phyloP scores from a whole-genome alignment of 1,140 invertebrate genomes.

The Zaprionus lachaisei region DNA sequence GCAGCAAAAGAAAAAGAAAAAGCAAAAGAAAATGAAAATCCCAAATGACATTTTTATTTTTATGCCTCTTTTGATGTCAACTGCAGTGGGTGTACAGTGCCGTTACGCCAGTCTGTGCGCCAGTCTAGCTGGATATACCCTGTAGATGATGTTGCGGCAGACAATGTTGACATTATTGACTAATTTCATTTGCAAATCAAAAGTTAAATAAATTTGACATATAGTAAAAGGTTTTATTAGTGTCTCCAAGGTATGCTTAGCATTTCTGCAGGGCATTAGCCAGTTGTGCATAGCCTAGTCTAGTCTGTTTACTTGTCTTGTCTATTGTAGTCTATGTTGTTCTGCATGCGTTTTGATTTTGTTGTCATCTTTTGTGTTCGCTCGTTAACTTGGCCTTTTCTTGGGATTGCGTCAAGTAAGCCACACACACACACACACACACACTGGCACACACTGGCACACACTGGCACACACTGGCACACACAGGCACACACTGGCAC shows the following conservation, averaged over 20 bases:
- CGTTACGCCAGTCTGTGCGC: slow-evolving; percentile 19
- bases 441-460: slow-evolving; percentile 22
- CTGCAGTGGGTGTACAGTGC: slow-evolving; percentile 49
- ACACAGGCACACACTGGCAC: slow-evolving; percentile 1
- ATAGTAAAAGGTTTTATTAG: too few species aligned
- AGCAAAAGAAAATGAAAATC: slow-evolving; percentile 19
- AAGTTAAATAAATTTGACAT: neutral
- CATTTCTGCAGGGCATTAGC: neutral
- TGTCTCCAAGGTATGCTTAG: neutral
- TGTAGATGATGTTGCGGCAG: neutral
- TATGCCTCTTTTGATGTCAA: slow-evolving; percentile 34
- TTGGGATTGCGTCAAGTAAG: slow-evolving; percentile 70
- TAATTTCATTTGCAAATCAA: too few species aligned
- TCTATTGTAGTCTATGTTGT: slow-evolving; percentile 16
- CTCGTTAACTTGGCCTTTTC: slow-evolving; percentile 27
- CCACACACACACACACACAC: slow-evolving; percentile 43
- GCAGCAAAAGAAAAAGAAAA: neutral
- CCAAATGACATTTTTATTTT: slow-evolving; percentile 48
- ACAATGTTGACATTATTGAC: too few species aligned
- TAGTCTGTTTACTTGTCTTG: slow-evolving; percentile 4
- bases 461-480: slow-evolving; percentile 27
- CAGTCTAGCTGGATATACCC: neutral
- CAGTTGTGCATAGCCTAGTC: neutral
- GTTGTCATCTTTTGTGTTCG: slow-evolving; percentile 67
- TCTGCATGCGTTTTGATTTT: slow-evolving; percentile 63